Base-by-base conservation (phyloP, 2,888 invertebrate species). In the Ophioninae sp. region DNA sequence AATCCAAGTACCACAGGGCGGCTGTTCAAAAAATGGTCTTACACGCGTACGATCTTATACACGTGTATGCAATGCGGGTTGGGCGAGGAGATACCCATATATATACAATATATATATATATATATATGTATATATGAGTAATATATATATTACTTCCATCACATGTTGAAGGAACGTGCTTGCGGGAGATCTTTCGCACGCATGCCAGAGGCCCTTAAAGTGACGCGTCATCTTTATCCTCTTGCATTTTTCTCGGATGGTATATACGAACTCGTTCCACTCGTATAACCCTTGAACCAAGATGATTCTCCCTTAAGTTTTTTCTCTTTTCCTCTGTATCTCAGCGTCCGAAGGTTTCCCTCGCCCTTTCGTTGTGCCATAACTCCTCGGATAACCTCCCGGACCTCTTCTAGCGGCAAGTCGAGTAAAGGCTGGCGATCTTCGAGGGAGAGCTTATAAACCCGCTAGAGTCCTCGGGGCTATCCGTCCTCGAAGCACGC, bases 241-340 rank as follows among this genome's bases (percentile, higher is more conserved):
- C 72, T 58, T 64, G 20, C 72, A 64, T 51, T 72, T 39, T 51
- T 37, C 64, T 51, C 58, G 37, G 22, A 58, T 59, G 22, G 23
- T 73, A 80, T 68, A 77, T 23, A 41, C 41, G 41, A 59, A 68
- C 68, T 10, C 76, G 65, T 76, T 75, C 73, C 63, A 77, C 83
- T 77, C 79, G 59, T 51, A 51, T 83, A 83, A 83, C 80, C 83
- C 83, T 80, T 83, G 83, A 83, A 83, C 83, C 76, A 63, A 72
- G 82, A 73, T 75, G 76, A 77, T 80, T 80, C 76, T 51, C 56
- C 67, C 73, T 75, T 44, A 68, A 68, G 2, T 30, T 41, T 9
- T 68, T 61, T 39, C 72, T 37, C 39, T 59, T 72, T 72, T 61
- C 22, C n/a, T 20, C 22, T 61, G 13, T 20, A 7, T 61, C 69